A percentile compares a stretch with the other conserved stretches of the same genome.
Evolutionary conservation across 92 coral and sea anemone genomes (phyloP).

Genomic region (Plumapathes pennacea): DNA sequence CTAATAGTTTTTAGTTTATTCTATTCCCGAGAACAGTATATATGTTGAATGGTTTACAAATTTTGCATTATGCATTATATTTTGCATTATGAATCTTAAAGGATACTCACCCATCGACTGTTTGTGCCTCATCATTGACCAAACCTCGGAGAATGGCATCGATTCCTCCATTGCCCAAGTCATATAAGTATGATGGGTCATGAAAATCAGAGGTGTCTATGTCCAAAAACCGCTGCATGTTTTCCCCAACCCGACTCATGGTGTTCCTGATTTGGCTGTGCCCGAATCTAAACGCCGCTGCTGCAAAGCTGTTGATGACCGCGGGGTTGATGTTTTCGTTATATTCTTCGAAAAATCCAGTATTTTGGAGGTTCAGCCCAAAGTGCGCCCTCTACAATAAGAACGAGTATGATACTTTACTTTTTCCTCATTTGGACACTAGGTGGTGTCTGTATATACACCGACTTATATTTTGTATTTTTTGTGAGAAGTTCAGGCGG

Average conservation of each 20-base stretch:
- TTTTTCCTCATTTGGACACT: too few species aligned
- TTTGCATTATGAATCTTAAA: too few species aligned
- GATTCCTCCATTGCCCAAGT: slow-evolving; percentile 8
- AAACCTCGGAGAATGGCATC: slow-evolving; percentile 25
- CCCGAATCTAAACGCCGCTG: slow-evolving; percentile 50
- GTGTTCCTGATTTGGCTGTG: slow-evolving; percentile 40
- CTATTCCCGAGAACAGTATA: too few species aligned
- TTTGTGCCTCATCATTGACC: background rate
- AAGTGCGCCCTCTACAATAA: slow-evolving; percentile 4
- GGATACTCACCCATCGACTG: slow-evolving; percentile 18
- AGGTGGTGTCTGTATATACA: too few species aligned
- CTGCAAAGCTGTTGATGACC: slow-evolving; percentile 47
- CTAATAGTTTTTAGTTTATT: too few species aligned
- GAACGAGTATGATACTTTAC: background rate
- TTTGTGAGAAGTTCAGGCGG: too few species aligned
- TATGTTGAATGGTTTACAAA: too few species aligned
- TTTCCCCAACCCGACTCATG: slow-evolving; percentile 24
- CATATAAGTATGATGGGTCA: slow-evolving; percentile 12
- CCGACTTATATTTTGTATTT: too few species aligned
- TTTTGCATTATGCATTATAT: too few species aligned
- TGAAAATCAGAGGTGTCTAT: slow-evolving; percentile 10
- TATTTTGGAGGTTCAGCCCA: slow-evolving; percentile 3
- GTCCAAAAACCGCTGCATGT: background rate
- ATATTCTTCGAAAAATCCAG: slow-evolving; percentile 26
- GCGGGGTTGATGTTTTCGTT: slow-evolving; percentile 12